Evolutionary conservation across 1,140 invertebrate genomes (phyloP).

Genomic region (Kradibia gibbosae): DNA sequence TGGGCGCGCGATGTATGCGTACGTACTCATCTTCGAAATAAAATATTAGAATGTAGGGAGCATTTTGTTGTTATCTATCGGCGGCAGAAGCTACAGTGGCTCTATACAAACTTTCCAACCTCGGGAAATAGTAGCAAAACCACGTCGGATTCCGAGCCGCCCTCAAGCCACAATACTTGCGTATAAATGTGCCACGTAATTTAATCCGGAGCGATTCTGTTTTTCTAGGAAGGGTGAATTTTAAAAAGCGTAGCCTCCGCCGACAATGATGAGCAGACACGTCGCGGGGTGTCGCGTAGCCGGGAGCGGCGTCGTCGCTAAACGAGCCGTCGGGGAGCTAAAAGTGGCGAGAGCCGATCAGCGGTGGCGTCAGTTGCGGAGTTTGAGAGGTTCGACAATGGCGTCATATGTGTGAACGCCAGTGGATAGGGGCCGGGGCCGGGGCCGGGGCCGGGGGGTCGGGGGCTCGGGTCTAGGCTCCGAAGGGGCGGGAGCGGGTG

Average conservation of each 20-base stretch:
- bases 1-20: no score
- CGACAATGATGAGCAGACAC: no score
- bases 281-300: no score
- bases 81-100: neutral
- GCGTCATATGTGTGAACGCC: constrained; percentile 14
- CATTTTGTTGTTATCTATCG: neutral
- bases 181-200: neutral
- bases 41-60: no score
- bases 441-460: neutral
- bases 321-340: no score
- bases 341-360: no score
- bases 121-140: neutral
- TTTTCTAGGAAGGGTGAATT: neutral
- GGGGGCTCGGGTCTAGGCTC: no score
- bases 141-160: neutral
- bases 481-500: no score
- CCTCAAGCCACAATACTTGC: neutral
- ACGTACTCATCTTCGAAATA: neutral
- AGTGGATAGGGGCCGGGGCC: neutral
- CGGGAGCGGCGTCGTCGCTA: neutral
- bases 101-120: neutral
- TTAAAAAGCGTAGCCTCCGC: neutral
- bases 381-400: neutral
- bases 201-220: neutral
- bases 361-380: constrained; percentile 29